Percentiles rank a stretch among this genome's conserved stretches.
Evolutionary conservation across 2,113 vertebrate species (phyloP).

Genomic region (Mormyrus iriodes): DNA sequence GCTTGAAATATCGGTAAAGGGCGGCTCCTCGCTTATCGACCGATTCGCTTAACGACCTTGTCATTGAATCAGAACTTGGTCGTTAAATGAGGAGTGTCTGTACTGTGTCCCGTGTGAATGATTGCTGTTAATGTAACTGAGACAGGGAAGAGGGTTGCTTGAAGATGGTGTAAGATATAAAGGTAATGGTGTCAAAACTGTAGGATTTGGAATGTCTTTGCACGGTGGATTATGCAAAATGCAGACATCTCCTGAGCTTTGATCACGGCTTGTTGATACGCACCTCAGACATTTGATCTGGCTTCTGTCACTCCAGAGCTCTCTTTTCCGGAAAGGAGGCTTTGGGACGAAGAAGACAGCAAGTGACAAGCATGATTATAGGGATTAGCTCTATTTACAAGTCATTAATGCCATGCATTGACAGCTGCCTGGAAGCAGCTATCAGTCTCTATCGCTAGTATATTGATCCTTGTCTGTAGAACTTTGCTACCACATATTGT

Average conservation of each 20-base stretch:
- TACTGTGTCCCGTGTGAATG: background rate
- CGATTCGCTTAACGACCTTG: too few relatives aligned
- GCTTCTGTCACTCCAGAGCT: background rate
- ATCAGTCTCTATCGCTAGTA: conserved; percentile 25
- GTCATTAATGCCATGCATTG: conserved; percentile 28
- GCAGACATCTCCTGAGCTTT: background rate
- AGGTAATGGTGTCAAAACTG: background rate
- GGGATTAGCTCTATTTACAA: conserved; percentile 21
- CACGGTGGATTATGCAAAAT: background rate
- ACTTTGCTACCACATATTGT: conserved; percentile 6
- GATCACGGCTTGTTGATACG: background rate
- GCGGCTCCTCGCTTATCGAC: too few relatives aligned
- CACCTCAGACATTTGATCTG: background rate
- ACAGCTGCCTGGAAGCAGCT: conserved; percentile 3
- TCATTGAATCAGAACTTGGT: too few relatives aligned
- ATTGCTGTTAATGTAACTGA: background rate
- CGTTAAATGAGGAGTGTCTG: too few relatives aligned
- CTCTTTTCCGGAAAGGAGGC: background rate
- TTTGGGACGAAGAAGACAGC: background rate
- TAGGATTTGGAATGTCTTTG: background rate
- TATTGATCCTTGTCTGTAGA: conserved; percentile 35
- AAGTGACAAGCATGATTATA: conserved; percentile 5
- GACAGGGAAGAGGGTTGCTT: background rate
- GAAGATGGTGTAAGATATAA: background rate
- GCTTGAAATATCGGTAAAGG: too few relatives aligned